A percentile compares a stretch with the other conserved stretches of the same genome.
phyloP scores from a whole-genome alignment of 2,888 invertebrate species.

The Diarsia rubi region DNA sequence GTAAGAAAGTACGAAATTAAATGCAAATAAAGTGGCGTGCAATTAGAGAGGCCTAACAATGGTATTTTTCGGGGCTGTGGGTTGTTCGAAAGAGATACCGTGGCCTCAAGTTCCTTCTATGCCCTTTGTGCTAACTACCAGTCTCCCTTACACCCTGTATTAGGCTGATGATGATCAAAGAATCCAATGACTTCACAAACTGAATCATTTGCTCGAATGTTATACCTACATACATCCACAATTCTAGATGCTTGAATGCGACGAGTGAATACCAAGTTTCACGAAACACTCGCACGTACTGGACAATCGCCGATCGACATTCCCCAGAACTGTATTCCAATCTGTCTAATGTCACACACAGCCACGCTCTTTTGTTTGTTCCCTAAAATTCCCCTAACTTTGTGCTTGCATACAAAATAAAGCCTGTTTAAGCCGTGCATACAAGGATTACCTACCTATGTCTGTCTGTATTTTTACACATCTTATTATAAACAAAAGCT shows the following conservation, averaged over 20 bases:
- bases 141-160: background rate
- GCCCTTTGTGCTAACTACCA: too few relatives aligned
- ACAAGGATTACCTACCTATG: background rate
- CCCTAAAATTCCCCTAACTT: background rate
- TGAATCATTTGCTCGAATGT: background rate
- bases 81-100: too few relatives aligned
- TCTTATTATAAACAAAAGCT: too few relatives aligned
- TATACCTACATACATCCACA: background rate
- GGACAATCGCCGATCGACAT: conserved; percentile 1
- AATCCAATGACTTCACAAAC: background rate
- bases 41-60: background rate
- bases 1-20: background rate
- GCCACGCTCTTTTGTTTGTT: conserved; percentile 14
- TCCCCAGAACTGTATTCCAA: conserved; percentile 15
- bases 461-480: background rate
- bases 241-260: background rate
- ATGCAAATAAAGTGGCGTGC: background rate
- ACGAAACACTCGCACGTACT: conserved; percentile 10
- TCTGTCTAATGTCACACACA: conserved; percentile 15
- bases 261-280: conserved; percentile 11
- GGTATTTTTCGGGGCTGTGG: too few relatives aligned
- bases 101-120: too few relatives aligned
- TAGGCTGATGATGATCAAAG: background rate
- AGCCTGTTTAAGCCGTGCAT: background rate
- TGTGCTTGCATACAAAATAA: background rate